Conservation (phyloP, 2,888 invertebrate genomes). For the Drosophila tanythrix region DNA sequence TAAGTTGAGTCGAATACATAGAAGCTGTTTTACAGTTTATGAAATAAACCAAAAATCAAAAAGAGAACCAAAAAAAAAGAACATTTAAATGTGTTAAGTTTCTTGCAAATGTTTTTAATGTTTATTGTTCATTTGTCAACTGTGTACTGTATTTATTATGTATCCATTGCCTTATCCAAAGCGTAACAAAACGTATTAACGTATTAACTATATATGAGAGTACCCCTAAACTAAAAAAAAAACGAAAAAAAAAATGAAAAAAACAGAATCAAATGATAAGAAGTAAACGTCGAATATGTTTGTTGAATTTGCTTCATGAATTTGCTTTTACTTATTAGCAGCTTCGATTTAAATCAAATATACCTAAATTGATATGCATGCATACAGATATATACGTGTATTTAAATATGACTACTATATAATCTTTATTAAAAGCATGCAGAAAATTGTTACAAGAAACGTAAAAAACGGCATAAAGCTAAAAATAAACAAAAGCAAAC, state of each 20-base stretch:
- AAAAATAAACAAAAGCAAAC: slow-evolving; percentile 10
- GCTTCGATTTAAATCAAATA: slow-evolving; percentile 78
- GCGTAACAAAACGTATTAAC: slow-evolving; percentile 29
- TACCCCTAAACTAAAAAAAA: slow-evolving; percentile 17
- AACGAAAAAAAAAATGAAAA: slow-evolving; percentile 11
- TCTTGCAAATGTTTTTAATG: slow-evolving; percentile 26
- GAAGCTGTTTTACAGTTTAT: slow-evolving; percentile 2
- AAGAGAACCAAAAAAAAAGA: slow-evolving; percentile 9
- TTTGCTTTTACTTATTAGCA: slow-evolving; percentile 77
- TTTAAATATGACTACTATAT: slow-evolving; percentile 68
- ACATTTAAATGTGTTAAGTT: slow-evolving; percentile 39
- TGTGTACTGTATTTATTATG: slow-evolving; percentile 42
- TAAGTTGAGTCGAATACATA: slow-evolving; percentile 12
- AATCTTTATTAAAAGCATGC: slow-evolving; percentile 69
- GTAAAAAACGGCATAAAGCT: slow-evolving; percentile 7
- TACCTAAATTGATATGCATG: slow-evolving; percentile 52
- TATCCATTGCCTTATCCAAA: slow-evolving; percentile 73
- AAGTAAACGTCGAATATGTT: slow-evolving; percentile 61
- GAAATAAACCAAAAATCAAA: slow-evolving; percentile 7
- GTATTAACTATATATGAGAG: slow-evolving; percentile 51
- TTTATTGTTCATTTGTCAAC: slow-evolving; percentile 42
- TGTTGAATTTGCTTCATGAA: slow-evolving; percentile 68
- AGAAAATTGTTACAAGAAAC: slow-evolving; percentile 37
- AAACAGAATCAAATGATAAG: slow-evolving; percentile 15
- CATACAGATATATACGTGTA: slow-evolving; percentile 32